These are phyloP conservation scores for Bufotes viridis DNA, from an alignment of 2,797 vertebrate species.

Conservation along the genomic window DNA sequence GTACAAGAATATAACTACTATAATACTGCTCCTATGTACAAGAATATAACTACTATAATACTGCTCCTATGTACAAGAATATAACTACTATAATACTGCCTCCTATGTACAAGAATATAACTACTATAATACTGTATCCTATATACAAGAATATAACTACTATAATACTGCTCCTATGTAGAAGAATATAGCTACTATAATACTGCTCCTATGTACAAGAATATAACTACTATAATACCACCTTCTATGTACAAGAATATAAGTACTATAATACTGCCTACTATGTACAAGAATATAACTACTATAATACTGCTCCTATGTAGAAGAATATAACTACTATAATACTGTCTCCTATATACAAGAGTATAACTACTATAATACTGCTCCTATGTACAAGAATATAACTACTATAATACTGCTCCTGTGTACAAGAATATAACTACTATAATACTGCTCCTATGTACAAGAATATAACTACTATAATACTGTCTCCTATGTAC, in stretches of 20 bases:
- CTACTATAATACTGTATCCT: neutral
- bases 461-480: neutral
- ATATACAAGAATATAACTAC: neutral
- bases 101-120: too few species aligned
- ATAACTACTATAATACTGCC: too few species aligned
- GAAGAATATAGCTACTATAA: neutral
- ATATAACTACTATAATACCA: conserved; percentile 3
- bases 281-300: too few species aligned
- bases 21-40: neutral
- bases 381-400: too few species aligned
- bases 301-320: neutral
- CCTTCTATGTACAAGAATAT: neutral
- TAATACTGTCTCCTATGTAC: neutral
- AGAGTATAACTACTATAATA: conserved; percentile 1
- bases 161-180: neutral
- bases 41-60: conserved; percentile 4
- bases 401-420: too few species aligned
- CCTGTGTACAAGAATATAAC: too few species aligned
- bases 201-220: neutral
- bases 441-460: neutral
- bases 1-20: conserved; percentile 4
- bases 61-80: too few species aligned
- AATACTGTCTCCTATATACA: neutral
- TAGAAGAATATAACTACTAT: neutral
- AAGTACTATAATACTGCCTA: too few species aligned